Conservation (phyloP, 2,888 invertebrate species). For the Hydriomena furcata region DNA sequence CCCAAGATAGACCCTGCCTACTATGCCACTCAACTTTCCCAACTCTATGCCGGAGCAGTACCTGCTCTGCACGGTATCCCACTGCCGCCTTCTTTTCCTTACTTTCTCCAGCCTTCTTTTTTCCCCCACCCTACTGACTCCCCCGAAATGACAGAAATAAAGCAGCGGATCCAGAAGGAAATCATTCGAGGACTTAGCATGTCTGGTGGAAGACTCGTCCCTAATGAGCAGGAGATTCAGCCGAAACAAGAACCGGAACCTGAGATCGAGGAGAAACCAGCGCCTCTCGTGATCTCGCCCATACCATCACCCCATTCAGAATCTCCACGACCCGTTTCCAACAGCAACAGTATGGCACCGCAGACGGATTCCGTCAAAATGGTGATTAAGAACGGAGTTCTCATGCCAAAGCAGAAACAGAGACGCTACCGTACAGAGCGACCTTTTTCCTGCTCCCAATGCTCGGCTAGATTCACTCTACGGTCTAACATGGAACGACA, state of each 20-base stretch:
- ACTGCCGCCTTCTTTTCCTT: conserved; percentile 85
- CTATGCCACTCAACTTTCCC: conserved; percentile 85
- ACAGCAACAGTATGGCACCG: conserved; percentile 62
- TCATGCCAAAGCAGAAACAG: conserved; percentile 96
- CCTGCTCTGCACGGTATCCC: conserved; percentile 81
- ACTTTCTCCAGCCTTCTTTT: conserved; percentile 85
- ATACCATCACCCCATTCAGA: conserved; percentile 75
- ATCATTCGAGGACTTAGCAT: conserved; percentile 86
- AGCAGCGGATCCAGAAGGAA: conserved; percentile 87
- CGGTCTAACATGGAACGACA: conserved; percentile 98
- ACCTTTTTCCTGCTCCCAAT: conserved; percentile 95
- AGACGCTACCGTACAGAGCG: conserved; percentile 94
- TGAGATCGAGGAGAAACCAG: conserved; percentile 75
- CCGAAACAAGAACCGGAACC: conserved; percentile 79
- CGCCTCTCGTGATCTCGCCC: conserved; percentile 65
- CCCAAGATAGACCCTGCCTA: conserved; percentile 86
- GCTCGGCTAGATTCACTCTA: conserved; percentile 94
- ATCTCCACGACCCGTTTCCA: conserved; percentile 70
- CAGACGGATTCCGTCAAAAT: conserved; percentile 89
- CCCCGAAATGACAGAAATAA: conserved; percentile 86
- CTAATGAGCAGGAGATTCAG: conserved; percentile 62
- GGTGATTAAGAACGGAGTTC: conserved; percentile 94
- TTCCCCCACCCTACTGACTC: conserved; percentile 82
- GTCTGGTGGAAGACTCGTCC: conserved; percentile 86
- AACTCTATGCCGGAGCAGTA: conserved; percentile 83